phyloP scores from a whole-genome alignment of 2,113 vertebrate genomes.

The Fregata magnificens region DNA sequence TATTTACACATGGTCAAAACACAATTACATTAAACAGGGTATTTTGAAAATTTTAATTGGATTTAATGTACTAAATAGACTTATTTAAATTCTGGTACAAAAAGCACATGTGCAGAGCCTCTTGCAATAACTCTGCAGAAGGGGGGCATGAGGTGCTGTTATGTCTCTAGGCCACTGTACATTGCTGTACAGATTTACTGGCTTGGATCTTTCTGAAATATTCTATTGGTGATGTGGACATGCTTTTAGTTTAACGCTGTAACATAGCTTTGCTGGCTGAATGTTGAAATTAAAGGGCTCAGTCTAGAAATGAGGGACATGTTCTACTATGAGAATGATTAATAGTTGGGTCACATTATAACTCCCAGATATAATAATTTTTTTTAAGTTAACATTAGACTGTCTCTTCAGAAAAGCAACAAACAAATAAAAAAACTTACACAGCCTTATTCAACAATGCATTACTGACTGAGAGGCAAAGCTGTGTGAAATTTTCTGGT shows the following conservation, averaged over 20 bases:
- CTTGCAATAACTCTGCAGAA: not conserved
- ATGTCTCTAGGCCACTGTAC: not conserved
- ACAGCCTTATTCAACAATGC: not conserved
- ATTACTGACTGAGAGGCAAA: not conserved
- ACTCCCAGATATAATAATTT: not conserved
- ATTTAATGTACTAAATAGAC: not conserved
- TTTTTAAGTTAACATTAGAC: not conserved
- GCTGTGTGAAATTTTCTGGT: not conserved
- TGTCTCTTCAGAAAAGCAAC: not conserved
- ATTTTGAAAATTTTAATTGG: not conserved
- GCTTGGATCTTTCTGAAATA: not conserved
- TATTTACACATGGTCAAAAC: not conserved
- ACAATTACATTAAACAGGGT: not conserved
- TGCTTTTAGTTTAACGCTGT: not conserved
- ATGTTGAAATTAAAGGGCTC: not conserved
- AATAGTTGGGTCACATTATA: not conserved
- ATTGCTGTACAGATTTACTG: not conserved
- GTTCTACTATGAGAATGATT: not conserved
- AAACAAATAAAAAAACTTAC: not conserved
- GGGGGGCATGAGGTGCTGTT: not conserved
- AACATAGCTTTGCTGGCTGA: not conserved
- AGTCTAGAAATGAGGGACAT: not conserved
- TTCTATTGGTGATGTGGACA: not conserved
- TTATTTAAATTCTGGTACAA: not conserved
- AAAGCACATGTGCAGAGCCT: not conserved